phyloP scores from a whole-genome alignment of 2,797 vertebrate genomes.

The Morelia viridis region DNA sequence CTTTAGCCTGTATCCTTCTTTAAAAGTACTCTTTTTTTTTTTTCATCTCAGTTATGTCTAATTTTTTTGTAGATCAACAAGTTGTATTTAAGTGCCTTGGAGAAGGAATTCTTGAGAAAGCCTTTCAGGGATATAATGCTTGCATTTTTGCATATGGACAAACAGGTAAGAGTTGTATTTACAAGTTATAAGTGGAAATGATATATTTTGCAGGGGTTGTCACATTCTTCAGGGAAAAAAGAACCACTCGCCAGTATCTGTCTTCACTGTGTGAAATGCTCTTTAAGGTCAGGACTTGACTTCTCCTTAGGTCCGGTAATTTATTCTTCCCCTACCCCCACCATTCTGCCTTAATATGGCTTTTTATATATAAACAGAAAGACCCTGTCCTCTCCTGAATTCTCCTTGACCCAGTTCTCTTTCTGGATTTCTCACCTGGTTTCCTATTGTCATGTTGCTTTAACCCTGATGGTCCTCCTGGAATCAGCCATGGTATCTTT shows the following conservation, averaged over 20 bases:
- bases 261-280: background rate
- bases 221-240: background rate
- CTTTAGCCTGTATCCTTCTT: too few relatives aligned
- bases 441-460: background rate
- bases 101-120: constrained; percentile 98
- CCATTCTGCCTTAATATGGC: background rate
- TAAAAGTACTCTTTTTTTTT: too few relatives aligned
- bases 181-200: background rate
- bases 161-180: constrained; percentile 83
- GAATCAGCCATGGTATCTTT: background rate
- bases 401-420: background rate
- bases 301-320: background rate
- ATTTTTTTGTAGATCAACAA: constrained; percentile 89
- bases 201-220: background rate
- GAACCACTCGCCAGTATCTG: background rate
- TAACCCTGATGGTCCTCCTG: background rate
- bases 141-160: constrained; percentile 99
- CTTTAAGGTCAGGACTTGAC: too few relatives aligned
- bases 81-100: constrained; percentile 99
- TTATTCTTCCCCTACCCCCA: background rate
- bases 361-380: background rate
- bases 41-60: background rate
- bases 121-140: constrained; percentile 99
- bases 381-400: background rate
- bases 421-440: background rate